Percentiles rank a stretch among this genome's conserved stretches.
phyloP scores from a whole-genome alignment of 37 sponge, comb jelly and placozoan species.

The Haliclona indistincta region DNA sequence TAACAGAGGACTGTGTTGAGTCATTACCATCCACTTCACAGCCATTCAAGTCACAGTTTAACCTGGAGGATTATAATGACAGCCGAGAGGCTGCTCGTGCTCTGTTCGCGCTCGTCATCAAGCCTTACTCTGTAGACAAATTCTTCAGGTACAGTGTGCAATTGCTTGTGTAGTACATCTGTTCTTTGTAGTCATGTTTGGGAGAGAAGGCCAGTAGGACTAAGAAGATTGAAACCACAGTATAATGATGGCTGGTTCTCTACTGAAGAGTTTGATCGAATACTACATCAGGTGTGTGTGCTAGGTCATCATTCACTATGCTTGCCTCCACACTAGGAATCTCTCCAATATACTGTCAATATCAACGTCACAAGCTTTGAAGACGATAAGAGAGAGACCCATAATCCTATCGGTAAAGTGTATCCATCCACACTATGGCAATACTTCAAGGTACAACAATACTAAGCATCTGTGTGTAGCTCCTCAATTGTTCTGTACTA shows the following conservation, averaged over 20 bases:
- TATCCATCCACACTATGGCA: slow-evolving; percentile 76
- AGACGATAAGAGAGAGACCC: slow-evolving; percentile 78
- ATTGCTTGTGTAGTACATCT: background rate
- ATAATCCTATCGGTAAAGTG: slow-evolving; percentile 86
- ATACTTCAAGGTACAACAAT: slow-evolving; percentile 57
- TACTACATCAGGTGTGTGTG: slow-evolving; percentile 69
- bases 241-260: slow-evolving; percentile 88
- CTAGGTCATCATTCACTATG: background rate
- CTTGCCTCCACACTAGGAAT: slow-evolving; percentile 38
- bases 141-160: slow-evolving; percentile 50
- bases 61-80: slow-evolving; percentile 34
- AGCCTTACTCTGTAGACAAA: slow-evolving; percentile 57
- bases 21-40: background rate
- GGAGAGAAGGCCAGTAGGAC: slow-evolving; percentile 85
- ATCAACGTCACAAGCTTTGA: slow-evolving; percentile 87
- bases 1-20: background rate
- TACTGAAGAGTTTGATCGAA: slow-evolving; percentile 74
- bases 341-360: slow-evolving; percentile 78
- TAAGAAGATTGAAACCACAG: slow-evolving; percentile 49
- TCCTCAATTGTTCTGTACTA: slow-evolving; percentile 4
- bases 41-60: slow-evolving; percentile 47
- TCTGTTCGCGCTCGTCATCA: slow-evolving; percentile 79
- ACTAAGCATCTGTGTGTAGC: background rate
- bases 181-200: slow-evolving; percentile 66
- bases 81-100: slow-evolving; percentile 71